A percentile compares a stretch with the other conserved stretches of the same genome.
Conservation (phyloP, 2,113 vertebrate species). For the Isichthys henryi region DNA sequence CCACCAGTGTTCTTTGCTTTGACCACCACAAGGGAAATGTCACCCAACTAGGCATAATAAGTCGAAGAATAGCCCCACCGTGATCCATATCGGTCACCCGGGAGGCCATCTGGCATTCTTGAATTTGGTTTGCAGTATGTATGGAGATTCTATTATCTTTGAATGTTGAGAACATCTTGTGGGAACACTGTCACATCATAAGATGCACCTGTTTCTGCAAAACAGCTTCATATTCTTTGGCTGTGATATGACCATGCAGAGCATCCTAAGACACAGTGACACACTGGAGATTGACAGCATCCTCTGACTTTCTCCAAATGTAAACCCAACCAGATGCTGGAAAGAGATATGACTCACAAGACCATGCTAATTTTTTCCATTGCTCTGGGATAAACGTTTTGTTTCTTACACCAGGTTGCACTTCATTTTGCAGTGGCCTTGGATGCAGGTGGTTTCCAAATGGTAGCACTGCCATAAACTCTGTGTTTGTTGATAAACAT, state of each 20-base stretch:
- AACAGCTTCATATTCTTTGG: background rate
- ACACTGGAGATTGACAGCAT: background rate
- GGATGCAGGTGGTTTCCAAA: background rate
- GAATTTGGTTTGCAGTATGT: background rate
- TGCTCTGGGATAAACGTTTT: background rate
- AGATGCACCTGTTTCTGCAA: background rate
- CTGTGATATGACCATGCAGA: background rate
- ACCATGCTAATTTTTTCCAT: background rate
- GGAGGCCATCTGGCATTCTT: background rate
- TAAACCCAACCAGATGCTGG: background rate
- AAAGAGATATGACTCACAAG: background rate
- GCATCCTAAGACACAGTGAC: background rate
- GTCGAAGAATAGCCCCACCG: background rate
- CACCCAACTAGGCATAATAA: background rate
- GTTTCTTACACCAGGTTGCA: background rate
- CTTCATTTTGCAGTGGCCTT: background rate
- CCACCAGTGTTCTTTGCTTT: background rate
- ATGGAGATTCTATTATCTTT: background rate
- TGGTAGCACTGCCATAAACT: background rate
- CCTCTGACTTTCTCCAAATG: background rate
- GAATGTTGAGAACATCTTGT: background rate
- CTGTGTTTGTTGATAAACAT: background rate
- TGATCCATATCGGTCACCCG: background rate
- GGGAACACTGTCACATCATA: background rate
- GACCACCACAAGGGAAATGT: background rate